These are phyloP conservation scores for Amphimedon queenslandica DNA, from an alignment of 37 sponge, comb jelly and placozoan species.

Conservation along the genomic window DNA sequence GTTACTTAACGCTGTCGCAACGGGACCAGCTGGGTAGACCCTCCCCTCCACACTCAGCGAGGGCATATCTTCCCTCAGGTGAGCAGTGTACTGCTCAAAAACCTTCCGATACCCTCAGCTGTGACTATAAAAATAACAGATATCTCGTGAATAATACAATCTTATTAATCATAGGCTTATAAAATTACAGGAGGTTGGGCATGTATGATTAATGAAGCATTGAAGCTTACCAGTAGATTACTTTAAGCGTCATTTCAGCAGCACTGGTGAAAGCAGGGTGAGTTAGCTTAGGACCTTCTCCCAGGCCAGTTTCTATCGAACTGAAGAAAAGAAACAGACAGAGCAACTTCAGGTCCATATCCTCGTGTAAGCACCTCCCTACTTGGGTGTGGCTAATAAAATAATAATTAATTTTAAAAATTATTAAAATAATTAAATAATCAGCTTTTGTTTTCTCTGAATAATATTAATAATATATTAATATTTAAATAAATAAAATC, in stretches of 20 bases:
- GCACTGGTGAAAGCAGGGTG: neutral
- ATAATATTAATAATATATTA: too few relatives aligned
- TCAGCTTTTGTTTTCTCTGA: too few relatives aligned
- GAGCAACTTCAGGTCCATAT: neutral
- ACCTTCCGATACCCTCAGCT: slow-evolving; percentile 89
- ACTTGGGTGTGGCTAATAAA: neutral
- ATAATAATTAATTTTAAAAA: too few relatives aligned
- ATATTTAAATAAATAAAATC: too few relatives aligned
- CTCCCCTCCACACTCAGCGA: slow-evolving; percentile 66
- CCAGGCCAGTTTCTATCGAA: too few relatives aligned
- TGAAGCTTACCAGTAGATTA: slow-evolving; percentile 21
- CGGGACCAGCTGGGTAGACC: slow-evolving; percentile 76
- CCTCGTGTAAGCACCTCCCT: neutral
- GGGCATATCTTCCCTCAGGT: slow-evolving; percentile 63
- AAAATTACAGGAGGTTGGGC: too few relatives aligned
- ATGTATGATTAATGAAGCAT: too few relatives aligned
- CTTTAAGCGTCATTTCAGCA: slow-evolving; percentile 2
- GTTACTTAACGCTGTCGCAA: slow-evolving; percentile 38
- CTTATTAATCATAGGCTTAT: too few relatives aligned
- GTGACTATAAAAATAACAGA: slow-evolving; percentile 34
- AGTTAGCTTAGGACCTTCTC: neutral
- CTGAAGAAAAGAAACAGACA: neutral
- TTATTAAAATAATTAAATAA: too few relatives aligned
- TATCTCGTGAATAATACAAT: neutral
- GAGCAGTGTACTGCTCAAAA: slow-evolving; percentile 80